phyloP scores from a whole-genome alignment of 2,113 vertebrate species.

The Amphiprion ocellaris region DNA sequence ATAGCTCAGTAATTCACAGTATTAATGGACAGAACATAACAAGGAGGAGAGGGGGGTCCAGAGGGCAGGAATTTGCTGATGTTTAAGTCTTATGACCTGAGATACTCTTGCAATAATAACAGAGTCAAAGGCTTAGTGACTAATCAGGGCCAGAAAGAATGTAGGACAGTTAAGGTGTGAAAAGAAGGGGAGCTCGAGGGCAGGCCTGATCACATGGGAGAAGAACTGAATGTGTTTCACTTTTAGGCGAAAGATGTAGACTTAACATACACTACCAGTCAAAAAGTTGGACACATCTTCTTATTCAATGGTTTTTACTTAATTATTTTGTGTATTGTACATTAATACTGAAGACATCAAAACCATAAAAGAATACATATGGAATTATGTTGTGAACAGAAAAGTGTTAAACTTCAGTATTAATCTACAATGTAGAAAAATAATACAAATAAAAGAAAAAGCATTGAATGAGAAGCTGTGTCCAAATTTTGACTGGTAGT shows the following conservation, averaged over 20 bases:
- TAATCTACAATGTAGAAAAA: too few relatives aligned
- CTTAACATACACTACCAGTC: too few relatives aligned
- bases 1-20: conserved; percentile 53
- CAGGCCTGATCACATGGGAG: neutral
- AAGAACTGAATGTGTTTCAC: conserved; percentile 8
- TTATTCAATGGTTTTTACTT: too few relatives aligned
- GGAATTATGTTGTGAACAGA: too few relatives aligned
- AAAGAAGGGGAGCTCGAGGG: conserved; percentile 11
- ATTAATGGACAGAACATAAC: conserved; percentile 55
- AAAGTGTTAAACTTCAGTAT: too few relatives aligned
- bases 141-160: conserved; percentile 55
- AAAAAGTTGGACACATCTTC: too few relatives aligned
- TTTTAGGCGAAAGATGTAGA: neutral
- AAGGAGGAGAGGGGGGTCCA: conserved; percentile 32
- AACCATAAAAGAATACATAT: too few relatives aligned
- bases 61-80: conserved; percentile 69
- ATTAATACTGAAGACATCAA: too few relatives aligned
- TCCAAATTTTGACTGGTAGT: too few relatives aligned
- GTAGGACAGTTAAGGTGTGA: conserved; percentile 43
- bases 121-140: conserved; percentile 51
- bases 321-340: too few relatives aligned
- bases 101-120: conserved; percentile 71
- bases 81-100: conserved; percentile 75
- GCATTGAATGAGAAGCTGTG: too few relatives aligned
- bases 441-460: too few relatives aligned